Conservation (phyloP, 2,797 vertebrate species). For the Smutsia temminckii region DNA sequence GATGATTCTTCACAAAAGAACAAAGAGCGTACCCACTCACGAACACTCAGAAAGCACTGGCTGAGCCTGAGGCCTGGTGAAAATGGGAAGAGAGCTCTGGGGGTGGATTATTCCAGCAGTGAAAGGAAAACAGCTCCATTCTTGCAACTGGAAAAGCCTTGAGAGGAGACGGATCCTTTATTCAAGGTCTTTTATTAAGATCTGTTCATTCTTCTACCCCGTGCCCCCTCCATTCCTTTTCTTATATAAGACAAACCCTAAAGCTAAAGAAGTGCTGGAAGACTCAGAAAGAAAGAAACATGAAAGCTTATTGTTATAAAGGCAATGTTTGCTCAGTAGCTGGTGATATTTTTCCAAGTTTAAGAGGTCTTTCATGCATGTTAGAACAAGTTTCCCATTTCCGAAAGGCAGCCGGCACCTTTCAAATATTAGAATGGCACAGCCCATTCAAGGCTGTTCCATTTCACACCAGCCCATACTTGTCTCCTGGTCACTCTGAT, state of each 20-base stretch:
- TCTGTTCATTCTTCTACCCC: not conserved
- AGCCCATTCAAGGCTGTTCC: not conserved
- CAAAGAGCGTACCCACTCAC: not conserved
- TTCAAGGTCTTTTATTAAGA: not conserved
- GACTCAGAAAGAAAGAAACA: not conserved
- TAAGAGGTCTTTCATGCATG: not conserved
- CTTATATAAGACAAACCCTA: not conserved
- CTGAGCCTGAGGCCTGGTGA: not conserved
- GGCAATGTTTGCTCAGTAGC: not conserved
- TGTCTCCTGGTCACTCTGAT: not conserved
- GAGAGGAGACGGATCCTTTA: not conserved
- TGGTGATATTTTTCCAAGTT: not conserved
- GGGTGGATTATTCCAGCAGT: not conserved
- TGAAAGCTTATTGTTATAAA: not conserved
- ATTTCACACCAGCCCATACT: no score
- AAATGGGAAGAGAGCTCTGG: not conserved
- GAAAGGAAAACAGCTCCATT: not conserved
- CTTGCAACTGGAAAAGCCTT: not conserved
- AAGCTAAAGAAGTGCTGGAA: not conserved
- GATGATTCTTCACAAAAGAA: constrained; percentile 10
- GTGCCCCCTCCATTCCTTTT: not conserved
- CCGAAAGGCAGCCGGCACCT: not conserved
- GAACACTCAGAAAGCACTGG: not conserved
- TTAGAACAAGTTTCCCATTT: not conserved
- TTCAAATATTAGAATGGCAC: not conserved